Evolutionary conservation across 2,113 vertebrate species (phyloP), one percentile per base, ranked within the genome.

Genomic region (Myrmophylax atrothorax): DNA sequence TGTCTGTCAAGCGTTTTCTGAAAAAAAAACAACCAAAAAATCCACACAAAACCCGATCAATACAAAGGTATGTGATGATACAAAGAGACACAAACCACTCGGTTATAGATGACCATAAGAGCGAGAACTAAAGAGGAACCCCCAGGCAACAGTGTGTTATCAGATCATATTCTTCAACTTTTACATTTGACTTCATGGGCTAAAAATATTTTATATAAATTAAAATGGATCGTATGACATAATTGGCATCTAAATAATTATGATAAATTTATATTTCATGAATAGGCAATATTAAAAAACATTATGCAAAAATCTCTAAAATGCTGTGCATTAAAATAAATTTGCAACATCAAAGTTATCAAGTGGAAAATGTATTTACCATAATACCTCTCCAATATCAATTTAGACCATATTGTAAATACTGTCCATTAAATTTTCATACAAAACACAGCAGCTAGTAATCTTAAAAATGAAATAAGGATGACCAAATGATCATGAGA

Each of bases 1-100:
- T 35, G 73, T 58, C 90, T 97, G 93, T 98, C 98, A 70, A 94
- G 3, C 33, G 86, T 93, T 98, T 98, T 97, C 96, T 97, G 76
- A 74, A 37, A 47, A 37, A 68, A 44, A 18, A 26, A 3, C 74
- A 87, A 37, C 47, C 22, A 92, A 95, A 91, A 91, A 56, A 42
- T 46, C 4, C 4, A 33, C 44, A 44, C 6, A 18, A 94, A 46
- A 33, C 22, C 5, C 12, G 25, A 5, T 77, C 14, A 78, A 17
- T 35, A 9, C 8, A 70, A 52, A 58, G 18, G 16, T 31, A 44
- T 23, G 4, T 14, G 63, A 49, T 18, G 40, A 55, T 31, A 15
- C 18, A 79, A 75, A 82, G 8, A 35, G 19, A 29, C 7, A 33
- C 3, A 35, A 67, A 72, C 9, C 1, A 17, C 15, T 44, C 19